These are phyloP conservation scores for Helarctos malayanus DNA, from an alignment of 2,797 vertebrate genomes.

Conservation along the genomic window DNA sequence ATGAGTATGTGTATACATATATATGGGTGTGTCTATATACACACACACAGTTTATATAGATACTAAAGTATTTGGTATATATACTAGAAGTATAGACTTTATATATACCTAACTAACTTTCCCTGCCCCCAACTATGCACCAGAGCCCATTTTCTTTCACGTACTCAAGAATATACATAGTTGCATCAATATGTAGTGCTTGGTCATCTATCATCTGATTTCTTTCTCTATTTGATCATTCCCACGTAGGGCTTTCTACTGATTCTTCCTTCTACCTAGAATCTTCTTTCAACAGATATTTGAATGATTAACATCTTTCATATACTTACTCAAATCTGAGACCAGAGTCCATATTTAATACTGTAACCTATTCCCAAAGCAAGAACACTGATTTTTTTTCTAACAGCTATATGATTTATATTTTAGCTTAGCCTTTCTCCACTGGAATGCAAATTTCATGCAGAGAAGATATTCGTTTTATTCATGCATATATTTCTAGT, in stretches of 20 bases:
- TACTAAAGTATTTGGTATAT: no score
- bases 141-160: neutral
- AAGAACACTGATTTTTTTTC: neutral
- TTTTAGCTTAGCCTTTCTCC: neutral
- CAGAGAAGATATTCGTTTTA: neutral
- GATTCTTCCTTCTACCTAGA: neutral
- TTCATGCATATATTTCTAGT: neutral
- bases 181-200: neutral
- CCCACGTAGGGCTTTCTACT: neutral
- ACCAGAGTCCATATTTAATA: neutral
- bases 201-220: neutral
- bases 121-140: neutral
- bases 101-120: neutral
- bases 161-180: neutral
- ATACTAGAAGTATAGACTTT: neutral
- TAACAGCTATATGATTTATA: neutral
- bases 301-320: neutral
- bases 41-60: neutral
- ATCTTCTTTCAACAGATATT: neutral
- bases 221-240: neutral
- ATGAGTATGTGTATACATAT: neutral
- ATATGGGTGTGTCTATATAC: neutral
- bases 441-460: neutral
- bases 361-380: neutral
- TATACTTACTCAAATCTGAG: conserved; percentile 6